Percentiles rank a stretch among this genome's conserved stretches.
Evolutionary conservation across 1,140 invertebrate species (phyloP).

Genomic region (Phymastichus coffea): DNA sequence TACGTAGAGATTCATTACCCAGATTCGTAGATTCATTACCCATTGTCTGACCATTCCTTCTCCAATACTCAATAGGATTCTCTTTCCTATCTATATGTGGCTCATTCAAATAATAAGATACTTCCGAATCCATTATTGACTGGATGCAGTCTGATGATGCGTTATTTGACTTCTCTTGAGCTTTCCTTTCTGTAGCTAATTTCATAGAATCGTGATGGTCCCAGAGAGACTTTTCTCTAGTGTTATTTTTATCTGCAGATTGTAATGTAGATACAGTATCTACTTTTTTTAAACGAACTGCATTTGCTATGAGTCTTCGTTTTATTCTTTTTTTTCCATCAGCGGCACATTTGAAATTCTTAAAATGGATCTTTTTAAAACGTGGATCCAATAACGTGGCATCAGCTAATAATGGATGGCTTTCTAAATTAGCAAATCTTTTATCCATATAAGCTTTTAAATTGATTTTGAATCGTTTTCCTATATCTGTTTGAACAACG

Average conservation of each 20-base stretch:
- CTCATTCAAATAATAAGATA: not conserved
- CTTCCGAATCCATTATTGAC: not conserved
- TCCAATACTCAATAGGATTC: not conserved
- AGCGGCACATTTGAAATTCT: not conserved
- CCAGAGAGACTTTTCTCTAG: not conserved
- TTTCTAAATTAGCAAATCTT: not conserved
- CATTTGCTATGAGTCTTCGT: not conserved
- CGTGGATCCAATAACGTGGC: not conserved
- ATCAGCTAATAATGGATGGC: not conserved
- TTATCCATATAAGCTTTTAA: not conserved
- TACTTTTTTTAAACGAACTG: not conserved
- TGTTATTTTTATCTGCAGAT: not conserved
- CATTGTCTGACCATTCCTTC: no score
- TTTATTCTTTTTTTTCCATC: not conserved
- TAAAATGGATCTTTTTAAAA: not conserved
- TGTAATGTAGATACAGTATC: no score
- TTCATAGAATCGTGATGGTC: not conserved
- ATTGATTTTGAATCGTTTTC: not conserved
- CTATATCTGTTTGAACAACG: not conserved
- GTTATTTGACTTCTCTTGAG: not conserved
- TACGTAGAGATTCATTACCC: conserved; percentile 12
- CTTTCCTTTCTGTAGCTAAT: not conserved
- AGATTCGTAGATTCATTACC: not conserved
- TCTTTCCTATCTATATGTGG: not conserved
- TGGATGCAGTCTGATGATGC: not conserved